phyloP scores from a whole-genome alignment of 2,113 vertebrate genomes.

The Stigmatopora nigra region DNA sequence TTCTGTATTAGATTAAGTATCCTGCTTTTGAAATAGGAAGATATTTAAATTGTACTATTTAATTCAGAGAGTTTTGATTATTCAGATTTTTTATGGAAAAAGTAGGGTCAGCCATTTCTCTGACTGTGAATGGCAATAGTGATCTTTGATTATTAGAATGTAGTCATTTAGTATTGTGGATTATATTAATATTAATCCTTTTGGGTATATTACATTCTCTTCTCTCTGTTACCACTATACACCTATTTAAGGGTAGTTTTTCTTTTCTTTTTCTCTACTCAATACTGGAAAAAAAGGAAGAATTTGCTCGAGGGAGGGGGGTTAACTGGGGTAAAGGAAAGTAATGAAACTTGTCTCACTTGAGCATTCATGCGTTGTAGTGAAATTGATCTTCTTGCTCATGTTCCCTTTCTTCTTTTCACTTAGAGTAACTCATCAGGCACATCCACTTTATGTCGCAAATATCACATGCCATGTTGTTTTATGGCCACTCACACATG shows the following conservation, averaged over 20 bases:
- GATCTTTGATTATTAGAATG: constrained; percentile 1
- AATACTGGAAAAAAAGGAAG: not conserved
- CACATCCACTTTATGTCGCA: not conserved
- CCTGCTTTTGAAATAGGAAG: not conserved
- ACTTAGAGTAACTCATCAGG: not conserved
- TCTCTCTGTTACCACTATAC: not conserved
- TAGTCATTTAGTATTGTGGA: not conserved
- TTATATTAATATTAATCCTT: constrained; percentile 10
- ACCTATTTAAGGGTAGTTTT: too few relatives aligned
- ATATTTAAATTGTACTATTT: not conserved
- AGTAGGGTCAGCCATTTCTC: not conserved
- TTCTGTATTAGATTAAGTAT: not conserved
- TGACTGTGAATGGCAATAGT: constrained; percentile 57
- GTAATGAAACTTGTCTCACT: not conserved
- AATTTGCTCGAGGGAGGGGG: not conserved
- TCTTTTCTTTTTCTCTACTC: not conserved
- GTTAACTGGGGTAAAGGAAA: not conserved
- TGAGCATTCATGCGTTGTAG: not conserved
- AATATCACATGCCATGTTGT: not conserved
- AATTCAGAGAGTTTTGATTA: not conserved
- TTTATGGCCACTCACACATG: not conserved
- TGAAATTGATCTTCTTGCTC: not conserved
- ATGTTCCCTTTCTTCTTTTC: not conserved
- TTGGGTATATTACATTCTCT: constrained; percentile 33
- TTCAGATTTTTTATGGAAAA: not conserved